Evolutionary conservation across 1,140 invertebrate species (phyloP), one percentile per base, ranked within the genome.

Genomic region (Drosophila ogumai): DNA sequence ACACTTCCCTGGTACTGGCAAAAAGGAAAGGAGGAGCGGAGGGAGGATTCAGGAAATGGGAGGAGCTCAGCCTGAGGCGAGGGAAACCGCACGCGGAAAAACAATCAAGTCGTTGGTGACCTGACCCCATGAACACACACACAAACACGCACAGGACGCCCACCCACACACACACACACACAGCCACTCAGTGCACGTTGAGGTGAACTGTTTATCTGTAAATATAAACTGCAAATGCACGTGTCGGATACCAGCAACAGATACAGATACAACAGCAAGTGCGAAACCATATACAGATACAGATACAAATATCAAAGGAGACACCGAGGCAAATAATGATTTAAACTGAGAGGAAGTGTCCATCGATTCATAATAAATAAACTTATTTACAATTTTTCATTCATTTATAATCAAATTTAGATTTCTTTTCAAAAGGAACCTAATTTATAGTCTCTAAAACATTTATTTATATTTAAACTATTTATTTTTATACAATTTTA

Each of bases 221-320:
- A 84, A 85, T 80, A 84, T 63, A 56, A 80, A 64, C 56, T 69
- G 75, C 61, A 67, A 28, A 55, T 52, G 57, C 57, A 76, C 52
- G 56, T 36, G 52, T 34, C 34, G 40, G 52, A 50, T 46, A 54
- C 72, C 52, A 72, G 54, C 49, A 49, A 36, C 43, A 68, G 54
- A 71, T 60, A 72, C 64, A 73, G 41, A 56, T 72, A 17, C 50
- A 58, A 12, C 17, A 28, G 19, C 56, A 36, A 28, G 32, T 55
- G 15, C 12, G 6, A 32, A 22, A 3, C 17, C 43, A 44, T 6
- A 52, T 52, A 34, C 52, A 31, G 41, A 49, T 41, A 38, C 25
- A 12, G 31, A 43, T 69, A 36, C 38, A 15, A 8, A 31, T 57
- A 9, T 28, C 32, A 71, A 49, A 46, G 28, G 50, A 47, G 36